Percentiles rank a stretch among this genome's conserved stretches.
Evolutionary conservation across 2,797 vertebrate species (phyloP).

Genomic region (Rhodeus uyekii): DNA sequence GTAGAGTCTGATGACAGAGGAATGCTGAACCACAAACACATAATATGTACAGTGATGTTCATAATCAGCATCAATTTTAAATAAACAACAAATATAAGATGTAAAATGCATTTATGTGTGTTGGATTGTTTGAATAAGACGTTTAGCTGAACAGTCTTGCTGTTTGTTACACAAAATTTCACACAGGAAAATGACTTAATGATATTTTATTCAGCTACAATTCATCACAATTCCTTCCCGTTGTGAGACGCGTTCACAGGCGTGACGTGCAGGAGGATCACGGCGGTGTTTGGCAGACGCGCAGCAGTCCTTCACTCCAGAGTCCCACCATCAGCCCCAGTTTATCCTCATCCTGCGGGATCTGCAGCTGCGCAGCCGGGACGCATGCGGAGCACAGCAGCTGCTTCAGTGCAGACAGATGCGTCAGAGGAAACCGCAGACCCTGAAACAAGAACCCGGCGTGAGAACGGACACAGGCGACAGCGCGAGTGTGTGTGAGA

Average conservation of each 20-base stretch:
- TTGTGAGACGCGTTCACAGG: too few relatives aligned
- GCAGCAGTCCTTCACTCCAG: constrained; percentile 61
- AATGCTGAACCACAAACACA: neutral
- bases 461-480: neutral
- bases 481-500: neutral
- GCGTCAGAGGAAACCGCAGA: constrained; percentile 59
- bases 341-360: constrained; percentile 54
- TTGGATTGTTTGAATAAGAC: neutral
- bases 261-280: too few relatives aligned
- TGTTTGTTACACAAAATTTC: neutral
- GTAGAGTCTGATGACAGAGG: neutral
- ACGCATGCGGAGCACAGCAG: constrained; percentile 74
- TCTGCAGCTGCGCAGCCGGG: constrained; percentile 54
- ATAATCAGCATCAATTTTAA: neutral
- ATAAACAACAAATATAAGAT: constrained; percentile 3
- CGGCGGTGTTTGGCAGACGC: constrained; percentile 40
- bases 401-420: constrained; percentile 82
- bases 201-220: neutral
- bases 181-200: neutral
- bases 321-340: constrained; percentile 57
- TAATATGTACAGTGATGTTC: neutral
- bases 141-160: neutral
- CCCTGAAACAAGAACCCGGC: too few relatives aligned
- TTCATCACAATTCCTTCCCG: neutral
- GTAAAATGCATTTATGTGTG: neutral